phyloP scores from a whole-genome alignment of 2,113 vertebrate species.

The Bombycilla garrulus region DNA sequence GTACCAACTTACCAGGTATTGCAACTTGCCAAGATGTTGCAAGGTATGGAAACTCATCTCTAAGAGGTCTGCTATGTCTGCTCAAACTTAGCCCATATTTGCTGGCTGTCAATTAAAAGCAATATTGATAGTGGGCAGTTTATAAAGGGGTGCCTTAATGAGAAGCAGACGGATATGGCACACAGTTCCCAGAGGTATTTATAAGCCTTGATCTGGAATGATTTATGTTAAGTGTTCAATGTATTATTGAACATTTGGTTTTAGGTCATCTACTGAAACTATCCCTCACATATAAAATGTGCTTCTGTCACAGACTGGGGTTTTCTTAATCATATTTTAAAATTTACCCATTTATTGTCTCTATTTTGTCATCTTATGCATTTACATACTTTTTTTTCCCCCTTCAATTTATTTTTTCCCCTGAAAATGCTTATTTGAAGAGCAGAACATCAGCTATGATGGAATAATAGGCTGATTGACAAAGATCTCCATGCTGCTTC shows the following conservation, averaged over 20 bases:
- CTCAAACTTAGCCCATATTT: background rate
- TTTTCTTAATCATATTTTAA: constrained; percentile 36
- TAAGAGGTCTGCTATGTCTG: background rate
- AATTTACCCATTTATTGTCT: background rate
- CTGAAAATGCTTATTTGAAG: background rate
- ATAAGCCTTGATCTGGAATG: background rate
- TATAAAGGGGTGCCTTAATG: background rate
- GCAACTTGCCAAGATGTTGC: background rate
- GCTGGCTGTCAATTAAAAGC: background rate
- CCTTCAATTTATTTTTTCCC: background rate
- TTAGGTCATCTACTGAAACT: background rate
- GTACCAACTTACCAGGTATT: background rate
- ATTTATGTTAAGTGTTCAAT: background rate
- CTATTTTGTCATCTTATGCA: background rate
- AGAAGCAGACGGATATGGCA: background rate
- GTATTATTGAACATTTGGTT: constrained; percentile 2
- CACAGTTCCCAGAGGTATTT: background rate
- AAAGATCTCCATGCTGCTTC: background rate
- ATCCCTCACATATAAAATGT: background rate
- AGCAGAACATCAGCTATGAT: background rate
- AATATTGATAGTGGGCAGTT: background rate
- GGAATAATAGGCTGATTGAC: background rate
- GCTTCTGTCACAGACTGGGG: background rate
- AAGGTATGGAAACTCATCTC: background rate
- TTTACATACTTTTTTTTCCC: background rate